These are phyloP conservation scores for Rotaria magnacalcarata DNA, from an alignment of 2,888 invertebrate species.

Conservation along the genomic window DNA sequence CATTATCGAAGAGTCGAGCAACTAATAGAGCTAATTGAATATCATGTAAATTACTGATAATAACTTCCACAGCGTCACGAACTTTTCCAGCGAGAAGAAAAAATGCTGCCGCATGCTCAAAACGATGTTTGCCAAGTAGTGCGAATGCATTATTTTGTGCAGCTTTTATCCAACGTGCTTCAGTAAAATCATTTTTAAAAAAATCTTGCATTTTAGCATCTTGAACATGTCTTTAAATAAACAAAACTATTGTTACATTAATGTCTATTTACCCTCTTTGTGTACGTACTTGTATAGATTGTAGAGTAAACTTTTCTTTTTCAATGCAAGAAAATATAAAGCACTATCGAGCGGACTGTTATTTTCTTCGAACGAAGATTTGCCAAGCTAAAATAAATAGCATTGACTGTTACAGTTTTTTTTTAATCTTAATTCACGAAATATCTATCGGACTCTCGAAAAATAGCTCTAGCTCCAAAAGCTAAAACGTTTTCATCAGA, in stretches of 20 bases:
- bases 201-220: conserved; percentile 89
- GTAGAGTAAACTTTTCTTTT: conserved; percentile 91
- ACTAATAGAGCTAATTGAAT: conserved; percentile 90
- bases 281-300: conserved; percentile 70
- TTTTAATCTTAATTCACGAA: no score
- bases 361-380: conserved; percentile 80
- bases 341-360: conserved; percentile 96
- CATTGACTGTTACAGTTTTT: not conserved
- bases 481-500: no score
- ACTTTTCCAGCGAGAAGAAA: conserved; percentile 88
- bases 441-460: no score
- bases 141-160: conserved; percentile 96
- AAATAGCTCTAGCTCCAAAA: no score
- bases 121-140: conserved; percentile 86
- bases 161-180: conserved; percentile 91
- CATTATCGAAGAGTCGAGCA: conserved; percentile 78
- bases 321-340: conserved; percentile 92
- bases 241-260: not conserved
- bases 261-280: not conserved
- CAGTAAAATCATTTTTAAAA: conserved; percentile 85
- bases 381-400: conserved; percentile 67
- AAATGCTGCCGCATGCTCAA: conserved; percentile 95
- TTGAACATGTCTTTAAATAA: conserved; percentile 67
- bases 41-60: conserved; percentile 83
- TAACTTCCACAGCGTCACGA: conserved; percentile 88